phyloP scores from a whole-genome alignment of 2,797 vertebrate genomes.

The Cetoscarus ocellatus region DNA sequence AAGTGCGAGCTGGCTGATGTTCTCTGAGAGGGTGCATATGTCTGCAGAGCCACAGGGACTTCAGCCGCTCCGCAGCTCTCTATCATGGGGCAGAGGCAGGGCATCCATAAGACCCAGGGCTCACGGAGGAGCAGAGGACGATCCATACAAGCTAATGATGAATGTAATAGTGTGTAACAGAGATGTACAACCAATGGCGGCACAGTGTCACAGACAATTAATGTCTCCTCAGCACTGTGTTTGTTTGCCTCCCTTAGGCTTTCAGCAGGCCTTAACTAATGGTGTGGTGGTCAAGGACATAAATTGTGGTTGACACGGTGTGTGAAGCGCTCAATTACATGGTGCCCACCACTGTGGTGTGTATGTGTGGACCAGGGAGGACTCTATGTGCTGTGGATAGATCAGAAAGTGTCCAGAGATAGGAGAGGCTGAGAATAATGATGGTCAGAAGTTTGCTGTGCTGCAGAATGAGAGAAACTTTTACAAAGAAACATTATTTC shows the following conservation, averaged over 20 bases:
- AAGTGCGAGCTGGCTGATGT: background rate
- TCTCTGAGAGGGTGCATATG: constrained; percentile 37
- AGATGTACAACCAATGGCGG: constrained; percentile 84
- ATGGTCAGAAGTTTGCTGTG: background rate
- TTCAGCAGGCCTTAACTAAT: constrained; percentile 87
- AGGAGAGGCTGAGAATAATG: constrained; percentile 1
- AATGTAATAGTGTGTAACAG: constrained; percentile 85
- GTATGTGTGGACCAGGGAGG: constrained; percentile 36
- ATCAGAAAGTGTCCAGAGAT: constrained; percentile 7
- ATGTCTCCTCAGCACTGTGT: constrained; percentile 78
- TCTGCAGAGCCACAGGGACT: constrained; percentile 25
- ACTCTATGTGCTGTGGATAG: constrained; percentile 22
- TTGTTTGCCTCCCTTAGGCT: constrained; percentile 82
- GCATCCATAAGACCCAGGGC: constrained; percentile 47
- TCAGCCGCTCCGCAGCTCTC: constrained; percentile 19
- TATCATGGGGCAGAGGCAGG: constrained; percentile 33
- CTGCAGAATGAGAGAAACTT: background rate
- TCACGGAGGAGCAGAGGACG: constrained; percentile 45
- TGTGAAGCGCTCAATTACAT: constrained; percentile 86
- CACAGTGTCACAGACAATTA: constrained; percentile 87
- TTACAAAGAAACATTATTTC: background rate
- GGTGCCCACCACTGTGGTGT: constrained; percentile 74
- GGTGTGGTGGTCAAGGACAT: constrained; percentile 82
- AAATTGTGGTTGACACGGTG: constrained; percentile 86
- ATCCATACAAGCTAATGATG: constrained; percentile 83